Evolutionary conservation across 2,797 vertebrate genomes (phyloP).

Genomic region (Catamblyrhynchus diadema): DNA sequence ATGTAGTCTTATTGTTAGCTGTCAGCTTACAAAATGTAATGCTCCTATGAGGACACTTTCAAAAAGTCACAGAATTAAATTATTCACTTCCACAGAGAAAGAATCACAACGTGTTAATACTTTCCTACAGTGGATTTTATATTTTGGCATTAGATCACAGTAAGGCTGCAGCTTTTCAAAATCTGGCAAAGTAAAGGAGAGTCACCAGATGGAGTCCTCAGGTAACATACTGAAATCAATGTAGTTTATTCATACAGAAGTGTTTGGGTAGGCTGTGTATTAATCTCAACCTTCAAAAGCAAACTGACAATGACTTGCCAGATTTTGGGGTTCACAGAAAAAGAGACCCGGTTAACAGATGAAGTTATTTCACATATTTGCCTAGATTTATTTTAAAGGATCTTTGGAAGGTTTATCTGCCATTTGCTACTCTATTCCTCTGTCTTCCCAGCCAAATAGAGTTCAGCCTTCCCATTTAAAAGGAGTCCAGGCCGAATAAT

Average conservation of each 20-base stretch:
- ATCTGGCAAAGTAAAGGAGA: slow-evolving; percentile 41
- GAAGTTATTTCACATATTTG: slow-evolving; percentile 16
- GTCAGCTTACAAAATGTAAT: slow-evolving; percentile 10
- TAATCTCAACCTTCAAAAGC: slow-evolving; percentile 46
- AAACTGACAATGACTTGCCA: not conserved
- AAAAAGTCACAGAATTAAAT: slow-evolving; percentile 24
- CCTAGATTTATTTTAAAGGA: slow-evolving; percentile 19
- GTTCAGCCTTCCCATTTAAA: slow-evolving; percentile 45
- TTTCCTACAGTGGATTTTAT: slow-evolving; percentile 43
- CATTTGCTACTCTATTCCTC: slow-evolving; percentile 13
- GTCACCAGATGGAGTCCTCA: slow-evolving; percentile 61
- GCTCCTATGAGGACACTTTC: not conserved
- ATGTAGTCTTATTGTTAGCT: not conserved
- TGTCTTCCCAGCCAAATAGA: slow-evolving; percentile 47
- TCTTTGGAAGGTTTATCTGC: not conserved
- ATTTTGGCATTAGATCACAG: slow-evolving; percentile 53
- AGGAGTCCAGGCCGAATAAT: slow-evolving; percentile 43
- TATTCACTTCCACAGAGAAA: slow-evolving; percentile 12
- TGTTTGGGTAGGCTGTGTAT: slow-evolving; percentile 34
- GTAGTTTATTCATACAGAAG: slow-evolving; percentile 55
- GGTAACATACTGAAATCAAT: slow-evolving; percentile 63
- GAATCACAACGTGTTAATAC: slow-evolving; percentile 13
- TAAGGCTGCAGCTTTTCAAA: slow-evolving; percentile 38
- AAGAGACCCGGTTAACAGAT: not conserved
- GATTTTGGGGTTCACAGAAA: slow-evolving; percentile 5